These are phyloP conservation scores for Chauna torquata DNA, from an alignment of 2,113 vertebrate species.

Conservation along the genomic window DNA sequence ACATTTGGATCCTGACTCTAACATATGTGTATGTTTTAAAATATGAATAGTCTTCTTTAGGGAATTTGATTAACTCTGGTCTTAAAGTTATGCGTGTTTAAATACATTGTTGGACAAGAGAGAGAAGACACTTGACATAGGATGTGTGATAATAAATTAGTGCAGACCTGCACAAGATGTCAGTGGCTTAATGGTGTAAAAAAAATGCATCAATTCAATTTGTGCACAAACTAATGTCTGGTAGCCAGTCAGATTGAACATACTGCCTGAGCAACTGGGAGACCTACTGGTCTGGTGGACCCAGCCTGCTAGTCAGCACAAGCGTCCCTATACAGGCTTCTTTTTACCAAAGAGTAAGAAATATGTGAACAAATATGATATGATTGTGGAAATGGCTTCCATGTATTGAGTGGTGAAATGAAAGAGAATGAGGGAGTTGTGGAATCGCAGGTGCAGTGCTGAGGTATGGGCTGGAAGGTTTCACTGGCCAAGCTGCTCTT, in stretches of 20 bases:
- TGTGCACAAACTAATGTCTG: neutral
- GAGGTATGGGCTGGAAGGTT: neutral
- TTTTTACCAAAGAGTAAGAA: neutral
- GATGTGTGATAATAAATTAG: neutral
- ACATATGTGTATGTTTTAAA: neutral
- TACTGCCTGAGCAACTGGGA: neutral
- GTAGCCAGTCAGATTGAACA: neutral
- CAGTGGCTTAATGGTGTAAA: neutral
- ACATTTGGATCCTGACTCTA: neutral
- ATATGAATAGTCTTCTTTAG: neutral
- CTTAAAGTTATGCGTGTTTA: neutral
- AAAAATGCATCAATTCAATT: neutral
- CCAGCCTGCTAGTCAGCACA: accelerated
- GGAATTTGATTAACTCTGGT: neutral
- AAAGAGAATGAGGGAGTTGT: neutral
- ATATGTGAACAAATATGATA: neutral
- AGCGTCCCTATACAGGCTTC: neutral
- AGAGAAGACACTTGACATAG: neutral
- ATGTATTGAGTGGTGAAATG: accelerated
- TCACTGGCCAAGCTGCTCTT: neutral
- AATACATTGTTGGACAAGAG: neutral
- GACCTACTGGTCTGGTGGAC: neutral
- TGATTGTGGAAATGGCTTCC: neutral
- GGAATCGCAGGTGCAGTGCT: neutral
- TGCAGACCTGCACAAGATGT: neutral